Base-by-base conservation (phyloP, 1,140 invertebrate genomes). In the Akabosia matsudoensis region DNA sequence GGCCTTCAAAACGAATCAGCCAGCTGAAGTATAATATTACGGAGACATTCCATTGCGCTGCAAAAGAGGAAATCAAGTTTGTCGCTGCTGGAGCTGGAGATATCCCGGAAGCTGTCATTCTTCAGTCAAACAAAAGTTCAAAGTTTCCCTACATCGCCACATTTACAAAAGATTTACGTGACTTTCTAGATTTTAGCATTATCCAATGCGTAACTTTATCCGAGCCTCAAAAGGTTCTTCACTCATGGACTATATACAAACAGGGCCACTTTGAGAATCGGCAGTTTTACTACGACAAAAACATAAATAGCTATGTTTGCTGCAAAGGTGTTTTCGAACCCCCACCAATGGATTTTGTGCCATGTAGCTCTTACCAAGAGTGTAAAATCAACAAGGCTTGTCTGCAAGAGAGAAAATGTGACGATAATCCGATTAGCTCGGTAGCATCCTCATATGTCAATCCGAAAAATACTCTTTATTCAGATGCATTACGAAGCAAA, bases 341-440 rank as follows among this genome's bases (percentile, higher is more conserved):
- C 13, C 51, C 33, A 61, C 75, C 70, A 1, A 76, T 76, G 75
- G 75, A 76, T 7, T 76, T 24, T 22, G 75, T 76, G 34, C 75
- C 75, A 18, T 76, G 75, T 26, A 67, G 70, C 7, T 76, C 75
- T 1, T 54, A 76, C n/a, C 72, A 71, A 4, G 75, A 76, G n/a
- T 76, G 75, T 26, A 76, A 76, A 76, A 76, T 76, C 31, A 76
- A 76, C 71, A 76, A 73, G 54, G 71, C 70, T 18, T 76, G 75
- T 26, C 33, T 76, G 31, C 16, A 28, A 7, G 75, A 76, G 18
- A 73, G 70, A 31, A 37, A 37, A 28, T 76, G 75, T 76, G 52
- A 51, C 34, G 33, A 73, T 16, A 67, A 26, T 45, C 52, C 61
- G 10, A 4, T 13, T 31, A 22, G 26, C 4, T 14, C 7, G 10